phyloP scores from a whole-genome alignment of 2,113 vertebrate species.

The Psittacus erithacus region DNA sequence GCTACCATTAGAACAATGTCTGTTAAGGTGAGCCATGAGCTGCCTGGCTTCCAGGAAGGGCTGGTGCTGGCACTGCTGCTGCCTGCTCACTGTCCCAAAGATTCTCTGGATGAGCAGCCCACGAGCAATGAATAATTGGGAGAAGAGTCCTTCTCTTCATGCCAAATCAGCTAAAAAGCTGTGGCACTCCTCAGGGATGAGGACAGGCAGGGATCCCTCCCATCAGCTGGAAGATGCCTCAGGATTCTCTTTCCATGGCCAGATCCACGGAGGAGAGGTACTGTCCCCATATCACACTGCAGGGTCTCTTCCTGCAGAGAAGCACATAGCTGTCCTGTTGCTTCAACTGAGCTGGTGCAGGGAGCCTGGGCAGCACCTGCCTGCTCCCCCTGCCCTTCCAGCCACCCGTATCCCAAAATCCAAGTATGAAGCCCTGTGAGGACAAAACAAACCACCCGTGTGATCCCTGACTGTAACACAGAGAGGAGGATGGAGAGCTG shows the following conservation, averaged over 20 bases:
- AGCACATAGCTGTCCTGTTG: rapidly evolving
- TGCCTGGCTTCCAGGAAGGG: neutral
- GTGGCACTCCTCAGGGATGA: neutral
- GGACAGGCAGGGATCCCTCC: neutral
- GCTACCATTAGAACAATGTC: rapidly evolving
- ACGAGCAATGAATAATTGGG: rapidly evolving
- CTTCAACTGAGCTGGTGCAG: neutral
- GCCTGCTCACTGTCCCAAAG: neutral
- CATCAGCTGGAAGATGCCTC: neutral
- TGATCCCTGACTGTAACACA: rapidly evolving
- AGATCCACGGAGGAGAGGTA: neutral
- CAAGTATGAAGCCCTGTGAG: neutral
- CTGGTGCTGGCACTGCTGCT: neutral
- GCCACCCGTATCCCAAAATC: neutral
- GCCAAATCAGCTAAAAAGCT: neutral
- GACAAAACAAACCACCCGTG: rapidly evolving
- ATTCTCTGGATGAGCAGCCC: rapidly evolving
- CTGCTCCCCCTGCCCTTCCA: neutral
- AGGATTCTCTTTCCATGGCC: neutral
- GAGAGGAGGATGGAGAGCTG: neutral
- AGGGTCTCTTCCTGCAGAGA: neutral
- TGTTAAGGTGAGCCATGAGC: neutral
- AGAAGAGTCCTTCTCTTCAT: neutral
- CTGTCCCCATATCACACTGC: neutral
- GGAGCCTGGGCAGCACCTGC: neutral